Conservation (phyloP, 2,797 vertebrate genomes). For the Geotrypetes seraphini region DNA sequence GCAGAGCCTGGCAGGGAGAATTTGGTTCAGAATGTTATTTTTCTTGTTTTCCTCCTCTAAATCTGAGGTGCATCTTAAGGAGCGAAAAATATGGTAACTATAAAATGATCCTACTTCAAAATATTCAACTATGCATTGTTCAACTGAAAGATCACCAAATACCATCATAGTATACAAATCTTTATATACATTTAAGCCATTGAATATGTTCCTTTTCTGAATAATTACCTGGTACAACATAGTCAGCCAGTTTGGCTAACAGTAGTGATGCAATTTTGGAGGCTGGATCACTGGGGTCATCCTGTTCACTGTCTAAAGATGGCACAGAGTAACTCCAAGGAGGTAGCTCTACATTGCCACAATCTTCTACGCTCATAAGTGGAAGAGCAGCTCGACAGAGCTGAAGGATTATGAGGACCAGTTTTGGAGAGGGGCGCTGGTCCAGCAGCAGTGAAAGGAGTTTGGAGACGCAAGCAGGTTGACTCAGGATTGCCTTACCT, state of each 20-base stretch:
- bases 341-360: constrained; percentile 89
- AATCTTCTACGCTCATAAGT: constrained; percentile 97
- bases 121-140: too few species aligned
- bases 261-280: constrained; percentile 90
- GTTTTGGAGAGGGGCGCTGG: constrained; percentile 91
- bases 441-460: constrained; percentile 91
- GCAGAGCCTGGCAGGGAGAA: too few species aligned
- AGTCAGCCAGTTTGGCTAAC: constrained; percentile 90
- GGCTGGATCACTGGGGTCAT: constrained; percentile 87
- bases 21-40: too few species aligned
- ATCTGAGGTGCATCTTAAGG: too few species aligned
- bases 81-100: too few species aligned
- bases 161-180: too few species aligned
- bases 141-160: too few species aligned
- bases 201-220: too few species aligned
- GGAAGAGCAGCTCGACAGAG: constrained; percentile 88
- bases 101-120: too few species aligned
- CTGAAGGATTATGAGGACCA: constrained; percentile 97
- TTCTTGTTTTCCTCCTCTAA: too few species aligned
- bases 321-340: constrained; percentile 94
- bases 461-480: constrained; percentile 95
- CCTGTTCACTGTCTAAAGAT: constrained; percentile 82
- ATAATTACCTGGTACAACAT: constrained; percentile 85
- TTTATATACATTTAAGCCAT: too few species aligned
- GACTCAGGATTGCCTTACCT: constrained; percentile 94